Conservation (phyloP, 1,140 invertebrate genomes). For the Ceratoteleas bidentatus region DNA sequence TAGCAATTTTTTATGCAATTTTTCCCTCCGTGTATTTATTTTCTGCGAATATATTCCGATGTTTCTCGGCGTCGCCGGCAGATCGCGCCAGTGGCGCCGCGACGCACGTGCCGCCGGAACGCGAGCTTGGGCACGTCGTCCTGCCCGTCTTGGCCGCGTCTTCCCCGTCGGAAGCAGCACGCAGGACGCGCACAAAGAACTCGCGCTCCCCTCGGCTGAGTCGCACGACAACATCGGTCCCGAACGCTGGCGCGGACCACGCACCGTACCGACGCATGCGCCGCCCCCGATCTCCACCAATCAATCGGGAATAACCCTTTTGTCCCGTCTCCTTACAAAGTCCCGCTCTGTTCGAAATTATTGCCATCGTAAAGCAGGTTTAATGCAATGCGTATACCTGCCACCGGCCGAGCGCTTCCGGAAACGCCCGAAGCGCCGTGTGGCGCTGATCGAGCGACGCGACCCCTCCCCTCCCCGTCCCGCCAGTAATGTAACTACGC, state of each 20-base stretch:
- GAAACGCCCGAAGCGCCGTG: constrained; percentile 68
- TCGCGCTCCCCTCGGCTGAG: constrained; percentile 26
- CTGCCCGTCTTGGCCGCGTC: constrained; percentile 8
- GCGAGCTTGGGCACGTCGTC: constrained; percentile 28
- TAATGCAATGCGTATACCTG: constrained; percentile 68
- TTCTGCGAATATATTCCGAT: too few species aligned
- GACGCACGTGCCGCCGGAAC: constrained; percentile 62
- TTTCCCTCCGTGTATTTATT: too few species aligned
- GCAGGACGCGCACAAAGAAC: constrained; percentile 59
- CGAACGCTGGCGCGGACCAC: constrained; percentile 21
- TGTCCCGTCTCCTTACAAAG: constrained; percentile 64
- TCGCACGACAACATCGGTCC: constrained; percentile 37
- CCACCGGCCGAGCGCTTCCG: constrained; percentile 69
- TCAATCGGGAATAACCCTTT: constrained; percentile 66
- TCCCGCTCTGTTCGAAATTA: constrained; percentile 58
- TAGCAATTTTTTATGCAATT: too few species aligned
- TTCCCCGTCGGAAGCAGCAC: constrained; percentile 34
- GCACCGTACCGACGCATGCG: constrained; percentile 55
- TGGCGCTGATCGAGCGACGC: constrained; percentile 3
- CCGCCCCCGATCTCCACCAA: constrained; percentile 36
- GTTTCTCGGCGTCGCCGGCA: too few species aligned
- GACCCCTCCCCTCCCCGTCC: background rate
- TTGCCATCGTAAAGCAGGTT: constrained; percentile 67
- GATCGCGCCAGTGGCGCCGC: constrained; percentile 68
- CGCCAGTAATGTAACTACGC: background rate